Base-by-base conservation (phyloP, 2,888 invertebrate species). In the Pharmacophagus antenor region DNA sequence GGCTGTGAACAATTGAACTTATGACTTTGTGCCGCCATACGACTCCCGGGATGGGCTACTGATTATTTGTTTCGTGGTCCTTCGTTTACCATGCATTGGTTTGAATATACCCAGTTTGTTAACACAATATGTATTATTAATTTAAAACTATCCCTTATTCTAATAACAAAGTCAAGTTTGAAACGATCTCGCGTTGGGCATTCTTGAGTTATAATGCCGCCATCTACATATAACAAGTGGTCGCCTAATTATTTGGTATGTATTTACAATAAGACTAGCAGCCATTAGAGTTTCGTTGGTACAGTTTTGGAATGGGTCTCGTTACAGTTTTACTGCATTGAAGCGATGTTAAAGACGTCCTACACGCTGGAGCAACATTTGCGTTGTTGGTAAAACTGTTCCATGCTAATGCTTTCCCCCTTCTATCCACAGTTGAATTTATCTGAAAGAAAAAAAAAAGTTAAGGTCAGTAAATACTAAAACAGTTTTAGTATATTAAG, bases 11-110 rank as follows among this genome's bases (percentile, higher is more conserved):
- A 79, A 77, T 82, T 74, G 66, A 74, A 80, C 70, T 83, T 88
- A 82, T 73, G 81, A 80, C 72, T 82, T 80, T 80, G 82, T 85
- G 89, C 83, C 90, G 90, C 90, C 90, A 90, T 90, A 88, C 90
- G 90, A 86, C 82, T 78, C 88, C 88, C 87, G 82, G 81, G 74
- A 64, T 71, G 79, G 87, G 86, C 84, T 74, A 77, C 78, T 77
- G 79, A 76, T 82, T 78, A 79, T 74, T 76, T 75, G 70, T 70
- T 73, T 78, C 82, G 82, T 74, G 76, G 71, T 77, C 67, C 74
- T 77, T 68, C 76, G 76, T 76, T 80, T 79, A 86, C 88, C 90
- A 89, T 89, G 80, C 89, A 89, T 90, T 84, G 84, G 81, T 77
- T 87, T 84, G 72, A 72, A 67, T 76, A 73, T 77, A 62, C 67